Conservation (phyloP, 35 echinoderm and acorn worm species). For the Apostichopus japonicus region DNA sequence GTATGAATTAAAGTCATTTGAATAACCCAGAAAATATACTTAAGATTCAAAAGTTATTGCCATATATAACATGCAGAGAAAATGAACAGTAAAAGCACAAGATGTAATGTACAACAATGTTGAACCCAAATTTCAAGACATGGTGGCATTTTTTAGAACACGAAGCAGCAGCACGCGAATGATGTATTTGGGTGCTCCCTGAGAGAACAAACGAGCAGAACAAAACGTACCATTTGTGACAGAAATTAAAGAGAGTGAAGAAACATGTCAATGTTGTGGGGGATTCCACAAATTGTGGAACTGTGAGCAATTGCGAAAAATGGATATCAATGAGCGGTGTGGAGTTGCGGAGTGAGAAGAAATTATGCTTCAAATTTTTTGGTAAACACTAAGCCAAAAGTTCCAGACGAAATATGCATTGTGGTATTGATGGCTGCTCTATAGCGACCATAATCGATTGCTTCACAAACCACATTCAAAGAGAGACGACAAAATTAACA, state of each 20-base stretch:
- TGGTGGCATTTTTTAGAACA: conserved; percentile 26
- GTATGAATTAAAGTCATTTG: conserved; percentile 33
- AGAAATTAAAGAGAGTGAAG: neutral
- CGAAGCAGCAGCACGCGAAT: conserved; percentile 17
- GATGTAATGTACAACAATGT: conserved; percentile 10
- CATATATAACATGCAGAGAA: conserved; percentile 11
- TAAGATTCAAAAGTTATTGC: conserved; percentile 21
- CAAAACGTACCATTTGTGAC: conserved; percentile 36
- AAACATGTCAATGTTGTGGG: neutral
- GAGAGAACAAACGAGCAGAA: conserved; percentile 29
- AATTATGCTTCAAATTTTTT: conserved; percentile 57
- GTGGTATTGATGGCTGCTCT: conserved; percentile 47
- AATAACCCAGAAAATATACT: conserved; percentile 30
- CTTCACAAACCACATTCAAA: neutral
- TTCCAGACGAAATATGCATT: conserved; percentile 16
- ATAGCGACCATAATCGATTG: conserved; percentile 34
- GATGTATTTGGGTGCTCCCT: conserved; percentile 20
- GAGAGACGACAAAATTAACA: neutral
- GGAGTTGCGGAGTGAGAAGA: conserved; percentile 41
- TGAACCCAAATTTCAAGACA: conserved; percentile 20
- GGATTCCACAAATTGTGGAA: conserved; percentile 48
- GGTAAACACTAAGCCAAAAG: conserved; percentile 18
- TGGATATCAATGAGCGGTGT: conserved; percentile 48
- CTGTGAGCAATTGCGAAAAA: conserved; percentile 42
- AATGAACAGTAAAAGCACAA: conserved; percentile 30